Evolutionary conservation across 2,113 vertebrate species (phyloP).

Genomic region (Dendropsophus ebraccatus): DNA sequence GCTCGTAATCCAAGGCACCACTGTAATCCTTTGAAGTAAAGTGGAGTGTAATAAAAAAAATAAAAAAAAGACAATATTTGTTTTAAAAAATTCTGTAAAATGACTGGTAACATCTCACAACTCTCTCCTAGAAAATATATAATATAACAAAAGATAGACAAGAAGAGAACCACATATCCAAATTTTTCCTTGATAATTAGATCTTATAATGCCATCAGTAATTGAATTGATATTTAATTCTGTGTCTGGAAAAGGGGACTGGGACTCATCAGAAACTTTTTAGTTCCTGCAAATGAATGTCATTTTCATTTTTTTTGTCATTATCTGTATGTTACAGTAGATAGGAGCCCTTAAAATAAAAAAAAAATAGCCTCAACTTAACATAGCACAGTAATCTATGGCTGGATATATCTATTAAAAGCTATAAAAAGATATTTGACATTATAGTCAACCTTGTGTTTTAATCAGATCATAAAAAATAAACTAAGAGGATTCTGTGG

Average conservation of each 20-base stretch:
- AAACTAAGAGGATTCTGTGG: not conserved
- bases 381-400: not conserved
- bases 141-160: not conserved
- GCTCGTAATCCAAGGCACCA: too few relatives aligned
- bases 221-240: slow-evolving; percentile 56
- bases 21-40: not conserved
- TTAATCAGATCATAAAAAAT: not conserved
- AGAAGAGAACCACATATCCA: not conserved
- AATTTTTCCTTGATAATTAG: slow-evolving; percentile 29
- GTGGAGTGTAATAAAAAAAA: not conserved
- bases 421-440: slow-evolving; percentile 4
- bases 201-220: slow-evolving; percentile 46
- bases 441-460: not conserved
- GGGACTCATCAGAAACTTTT: slow-evolving; percentile 31
- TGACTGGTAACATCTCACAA: not conserved
- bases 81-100: not conserved
- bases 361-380: not conserved
- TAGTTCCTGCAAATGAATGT: slow-evolving; percentile 20
- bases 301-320: slow-evolving; percentile 37
- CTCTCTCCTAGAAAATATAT: not conserved
- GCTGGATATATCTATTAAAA: not conserved
- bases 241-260: slow-evolving; percentile 33
- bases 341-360: not conserved
- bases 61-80: not conserved
- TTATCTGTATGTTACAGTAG: slow-evolving; percentile 6